Base-by-base conservation (phyloP, 2,113 vertebrate genomes). In the Helogale parvula region DNA sequence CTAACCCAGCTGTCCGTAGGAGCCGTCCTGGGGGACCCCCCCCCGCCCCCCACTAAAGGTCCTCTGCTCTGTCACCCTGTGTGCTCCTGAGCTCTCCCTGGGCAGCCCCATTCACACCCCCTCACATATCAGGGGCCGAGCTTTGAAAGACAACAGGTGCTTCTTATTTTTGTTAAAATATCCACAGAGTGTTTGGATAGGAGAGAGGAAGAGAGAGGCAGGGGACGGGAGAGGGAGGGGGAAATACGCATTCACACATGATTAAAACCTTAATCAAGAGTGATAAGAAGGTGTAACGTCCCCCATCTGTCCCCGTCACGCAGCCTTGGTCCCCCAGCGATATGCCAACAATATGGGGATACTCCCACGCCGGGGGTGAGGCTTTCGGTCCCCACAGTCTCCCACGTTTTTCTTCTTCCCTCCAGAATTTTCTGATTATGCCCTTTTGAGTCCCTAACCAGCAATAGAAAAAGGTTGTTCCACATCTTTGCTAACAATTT, bases 301-400 rank as follows among this genome's bases (percentile, higher is more conserved):
- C 27, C 74, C 72, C 3, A 14, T 29, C 13, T 47, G 38, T 65
- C 71, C 65, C 79, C 69, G 50, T 7, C 13, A 8, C 11, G 41
- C 4, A 65, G 12, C 10, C 29, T 2, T 2, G 7, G 63, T 9
- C 27, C 57, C 57, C 35, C 31, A 14, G 1, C 21, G 13, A 25
- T 17, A 12, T 7, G 0, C 35, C 21, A 14, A 1, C 14, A n/a
- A 25, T 25, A 3, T 1, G 0, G 10, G 7, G 23, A 25, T 15
- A 3, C 27, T 33, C n/a, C 27, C 23, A 29, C 7, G 27, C 54
- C 3, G 2, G 3, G 81, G 52, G 88, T 0, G 10, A 45, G 45
- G 47, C 66, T 1, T 5, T 31, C 7, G 4, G 11, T 35, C 60
- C 45, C 50, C 27, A 7, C 27, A 12, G 0, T 14, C 38, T 31